Percentiles rank a stretch among this genome's conserved stretches.
These are phyloP conservation scores for Pyrocephalus nanus DNA, from an alignment of 2,797 vertebrate species.

Conservation along the genomic window DNA sequence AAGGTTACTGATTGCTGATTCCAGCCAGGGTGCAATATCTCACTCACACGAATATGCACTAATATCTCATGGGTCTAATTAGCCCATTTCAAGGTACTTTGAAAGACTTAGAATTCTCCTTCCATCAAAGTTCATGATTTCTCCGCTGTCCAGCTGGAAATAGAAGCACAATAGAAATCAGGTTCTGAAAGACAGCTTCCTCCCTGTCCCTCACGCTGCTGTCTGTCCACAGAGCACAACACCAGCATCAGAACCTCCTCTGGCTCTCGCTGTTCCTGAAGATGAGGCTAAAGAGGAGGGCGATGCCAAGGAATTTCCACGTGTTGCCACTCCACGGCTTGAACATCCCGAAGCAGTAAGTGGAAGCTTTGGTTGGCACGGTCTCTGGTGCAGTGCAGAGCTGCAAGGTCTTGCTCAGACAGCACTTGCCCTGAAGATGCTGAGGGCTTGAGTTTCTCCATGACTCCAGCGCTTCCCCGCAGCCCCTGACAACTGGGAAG, in stretches of 20 bases:
- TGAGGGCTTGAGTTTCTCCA: not conserved
- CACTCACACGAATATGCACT: not conserved
- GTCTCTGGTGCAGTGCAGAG: not conserved
- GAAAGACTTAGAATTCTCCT: not conserved
- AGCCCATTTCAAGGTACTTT: not conserved
- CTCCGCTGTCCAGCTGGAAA: not conserved
- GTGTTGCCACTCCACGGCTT: slow-evolving; percentile 89
- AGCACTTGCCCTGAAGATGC: not conserved
- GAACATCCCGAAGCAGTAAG: slow-evolving; percentile 94
- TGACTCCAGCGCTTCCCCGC: not conserved
- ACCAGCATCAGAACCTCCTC: slow-evolving; percentile 89
- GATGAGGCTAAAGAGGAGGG: slow-evolving; percentile 89
- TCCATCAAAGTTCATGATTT: not conserved
- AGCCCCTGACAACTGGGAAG: not conserved
- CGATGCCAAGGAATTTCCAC: slow-evolving; percentile 87
- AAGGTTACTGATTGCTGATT: too few species aligned
- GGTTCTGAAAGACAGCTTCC: not conserved
- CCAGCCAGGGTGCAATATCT: not conserved
- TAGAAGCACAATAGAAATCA: not conserved
- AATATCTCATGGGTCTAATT: not conserved
- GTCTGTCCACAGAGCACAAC: slow-evolving; percentile 83
- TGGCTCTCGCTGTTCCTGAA: slow-evolving; percentile 91
- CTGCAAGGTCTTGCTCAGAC: not conserved
- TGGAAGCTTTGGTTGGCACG: not conserved
- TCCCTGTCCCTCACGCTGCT: not conserved